Evolutionary conservation across 2,113 vertebrate genomes (phyloP).

Genomic region (Jaculus jaculus): DNA sequence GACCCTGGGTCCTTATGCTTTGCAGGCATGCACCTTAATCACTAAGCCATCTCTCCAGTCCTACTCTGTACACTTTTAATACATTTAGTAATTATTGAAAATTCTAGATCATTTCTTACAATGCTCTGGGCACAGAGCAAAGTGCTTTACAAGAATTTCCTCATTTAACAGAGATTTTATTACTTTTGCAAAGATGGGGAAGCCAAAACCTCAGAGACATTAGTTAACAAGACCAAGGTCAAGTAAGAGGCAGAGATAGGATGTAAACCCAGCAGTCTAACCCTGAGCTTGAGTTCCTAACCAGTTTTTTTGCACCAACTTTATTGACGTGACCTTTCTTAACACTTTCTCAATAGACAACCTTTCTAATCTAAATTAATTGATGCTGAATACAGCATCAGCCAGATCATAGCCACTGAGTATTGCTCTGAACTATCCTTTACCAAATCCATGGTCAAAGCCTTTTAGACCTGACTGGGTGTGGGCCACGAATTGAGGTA

Average conservation of each 20-base stretch:
- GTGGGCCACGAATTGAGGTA: rapidly evolving
- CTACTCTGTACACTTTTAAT: not conserved
- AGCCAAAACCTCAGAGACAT: not conserved
- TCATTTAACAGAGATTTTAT: not conserved
- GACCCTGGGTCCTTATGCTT: too few relatives aligned
- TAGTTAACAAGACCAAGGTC: not conserved
- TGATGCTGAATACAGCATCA: not conserved
- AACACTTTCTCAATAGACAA: not conserved
- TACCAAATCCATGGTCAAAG: not conserved
- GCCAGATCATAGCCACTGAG: not conserved
- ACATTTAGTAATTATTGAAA: not conserved
- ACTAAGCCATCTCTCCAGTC: too few relatives aligned
- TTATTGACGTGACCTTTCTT: not conserved
- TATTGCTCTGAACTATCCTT: not conserved
- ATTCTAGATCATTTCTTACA: not conserved
- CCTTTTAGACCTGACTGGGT: not conserved
- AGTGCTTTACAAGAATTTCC: not conserved
- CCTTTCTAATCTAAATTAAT: not conserved
- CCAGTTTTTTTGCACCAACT: not conserved
- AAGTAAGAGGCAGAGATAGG: not conserved
- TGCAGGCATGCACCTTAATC: too few relatives aligned
- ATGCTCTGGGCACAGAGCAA: not conserved
- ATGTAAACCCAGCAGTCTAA: not conserved
- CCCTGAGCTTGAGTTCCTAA: not conserved
- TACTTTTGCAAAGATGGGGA: slow-evolving; percentile 21